Percentiles rank a stretch among this genome's conserved stretches.
phyloP scores from a whole-genome alignment of 2,113 vertebrate species.

The Argyrosomus japonicus region DNA sequence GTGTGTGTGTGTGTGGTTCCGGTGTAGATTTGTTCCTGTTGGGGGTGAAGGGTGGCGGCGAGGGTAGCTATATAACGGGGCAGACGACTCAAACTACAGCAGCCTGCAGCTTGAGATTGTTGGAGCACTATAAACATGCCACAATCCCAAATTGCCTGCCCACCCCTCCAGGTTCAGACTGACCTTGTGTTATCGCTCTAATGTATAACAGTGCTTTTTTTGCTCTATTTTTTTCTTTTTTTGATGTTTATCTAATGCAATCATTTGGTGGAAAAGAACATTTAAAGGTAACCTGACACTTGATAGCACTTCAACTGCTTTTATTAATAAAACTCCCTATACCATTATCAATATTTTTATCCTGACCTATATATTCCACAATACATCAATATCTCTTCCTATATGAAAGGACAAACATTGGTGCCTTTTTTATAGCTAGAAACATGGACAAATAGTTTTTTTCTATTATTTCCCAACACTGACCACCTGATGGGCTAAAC shows the following conservation, averaged over 20 bases:
- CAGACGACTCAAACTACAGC: background rate
- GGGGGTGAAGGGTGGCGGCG: background rate
- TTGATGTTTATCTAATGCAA: no score
- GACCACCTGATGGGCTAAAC: background rate
- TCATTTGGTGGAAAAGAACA: no score
- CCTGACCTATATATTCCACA: no score
- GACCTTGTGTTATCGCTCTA: no score
- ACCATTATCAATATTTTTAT: no score
- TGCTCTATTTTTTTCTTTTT: no score
- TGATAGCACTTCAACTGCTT: no score
- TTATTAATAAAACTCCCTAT: no score
- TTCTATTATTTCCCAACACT: background rate
- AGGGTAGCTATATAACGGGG: background rate
- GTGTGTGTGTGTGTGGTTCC: background rate
- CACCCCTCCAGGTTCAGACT: no score
- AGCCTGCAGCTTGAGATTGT: background rate
- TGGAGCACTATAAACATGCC: background rate
- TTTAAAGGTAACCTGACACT: no score
- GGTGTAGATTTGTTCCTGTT: conserved; percentile 26
- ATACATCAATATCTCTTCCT: background rate
- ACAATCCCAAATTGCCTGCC: background rate
- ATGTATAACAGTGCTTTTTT: no score
- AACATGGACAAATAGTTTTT: background rate
- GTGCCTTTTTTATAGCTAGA: background rate
- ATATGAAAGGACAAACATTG: background rate